Evolutionary conservation across 2,113 vertebrate genomes (phyloP).

Genomic region (Heterotilapia buettikoferi): DNA sequence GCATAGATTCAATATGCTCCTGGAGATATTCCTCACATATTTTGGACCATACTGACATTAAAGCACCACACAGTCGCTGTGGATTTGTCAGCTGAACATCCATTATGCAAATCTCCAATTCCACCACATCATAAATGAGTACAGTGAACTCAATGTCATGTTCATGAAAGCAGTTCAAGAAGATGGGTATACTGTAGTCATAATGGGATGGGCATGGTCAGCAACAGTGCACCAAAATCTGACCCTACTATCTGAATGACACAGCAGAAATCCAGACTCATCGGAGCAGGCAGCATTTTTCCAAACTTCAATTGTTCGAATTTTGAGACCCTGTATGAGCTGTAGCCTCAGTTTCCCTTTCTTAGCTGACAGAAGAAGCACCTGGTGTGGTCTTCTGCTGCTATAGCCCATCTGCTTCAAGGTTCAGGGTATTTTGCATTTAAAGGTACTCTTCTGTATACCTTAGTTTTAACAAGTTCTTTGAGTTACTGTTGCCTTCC

Average conservation of each 20-base stretch:
- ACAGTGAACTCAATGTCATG: background rate
- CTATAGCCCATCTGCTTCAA: background rate
- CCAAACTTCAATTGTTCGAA: background rate
- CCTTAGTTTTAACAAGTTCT: background rate
- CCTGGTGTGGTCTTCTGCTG: background rate
- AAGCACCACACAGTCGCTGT: background rate
- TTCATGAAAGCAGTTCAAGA: background rate
- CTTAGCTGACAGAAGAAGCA: background rate
- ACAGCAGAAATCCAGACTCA: background rate
- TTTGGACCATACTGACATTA: background rate
- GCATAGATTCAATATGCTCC: background rate
- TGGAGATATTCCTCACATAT: background rate
- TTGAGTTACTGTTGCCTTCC: background rate
- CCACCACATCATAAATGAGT: background rate
- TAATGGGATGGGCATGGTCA: background rate
- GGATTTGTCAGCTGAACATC: background rate
- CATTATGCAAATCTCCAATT: background rate
- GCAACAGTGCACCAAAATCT: background rate
- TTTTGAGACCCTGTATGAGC: rapidly evolving
- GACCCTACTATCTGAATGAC: background rate
- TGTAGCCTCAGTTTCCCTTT: background rate
- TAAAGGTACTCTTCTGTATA: background rate
- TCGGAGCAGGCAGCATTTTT: background rate
- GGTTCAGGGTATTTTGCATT: background rate
- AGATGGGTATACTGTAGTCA: background rate